Evolutionary conservation across 2,113 vertebrate genomes (phyloP).

Genomic region (Salminus brasiliensis): DNA sequence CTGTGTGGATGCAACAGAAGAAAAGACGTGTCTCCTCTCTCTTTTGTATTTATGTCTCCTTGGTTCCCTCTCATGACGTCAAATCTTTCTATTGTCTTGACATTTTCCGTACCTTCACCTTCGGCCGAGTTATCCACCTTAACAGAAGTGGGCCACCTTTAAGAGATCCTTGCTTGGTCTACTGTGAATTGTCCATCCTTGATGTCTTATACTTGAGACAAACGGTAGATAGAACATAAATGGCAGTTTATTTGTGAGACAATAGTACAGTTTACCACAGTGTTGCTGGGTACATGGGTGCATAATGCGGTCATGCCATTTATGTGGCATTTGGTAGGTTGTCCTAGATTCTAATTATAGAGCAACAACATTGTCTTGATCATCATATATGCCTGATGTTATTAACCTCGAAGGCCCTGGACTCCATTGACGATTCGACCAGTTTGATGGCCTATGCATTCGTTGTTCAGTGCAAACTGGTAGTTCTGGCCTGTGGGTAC

Average conservation of each 20-base stretch:
- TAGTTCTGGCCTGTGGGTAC: neutral
- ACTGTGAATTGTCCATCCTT: neutral
- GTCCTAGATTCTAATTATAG: constrained; percentile 50
- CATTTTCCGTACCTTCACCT: constrained; percentile 1
- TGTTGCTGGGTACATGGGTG: constrained; percentile 8
- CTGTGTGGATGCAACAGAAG: neutral
- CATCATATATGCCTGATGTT: neutral
- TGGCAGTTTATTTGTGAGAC: neutral
- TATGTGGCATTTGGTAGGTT: constrained; percentile 18
- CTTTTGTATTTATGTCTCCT: constrained; percentile 25
- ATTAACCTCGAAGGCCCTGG: neutral
- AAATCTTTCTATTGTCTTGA: neutral
- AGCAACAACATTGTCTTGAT: neutral
- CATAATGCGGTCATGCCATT: constrained; percentile 40
- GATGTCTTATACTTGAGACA: neutral
- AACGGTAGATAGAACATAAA: neutral
- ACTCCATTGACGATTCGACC: neutral
- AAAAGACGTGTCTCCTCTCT: neutral
- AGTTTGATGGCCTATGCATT: neutral
- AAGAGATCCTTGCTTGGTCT: neutral
- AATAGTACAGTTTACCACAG: constrained; percentile 31
- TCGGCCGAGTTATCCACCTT: neutral
- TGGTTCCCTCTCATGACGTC: constrained; percentile 36
- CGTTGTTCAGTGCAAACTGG: neutral
- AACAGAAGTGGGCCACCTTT: constrained; percentile 1